phyloP scores from a whole-genome alignment of 1,140 invertebrate genomes.

The Orchestia grillus region DNA sequence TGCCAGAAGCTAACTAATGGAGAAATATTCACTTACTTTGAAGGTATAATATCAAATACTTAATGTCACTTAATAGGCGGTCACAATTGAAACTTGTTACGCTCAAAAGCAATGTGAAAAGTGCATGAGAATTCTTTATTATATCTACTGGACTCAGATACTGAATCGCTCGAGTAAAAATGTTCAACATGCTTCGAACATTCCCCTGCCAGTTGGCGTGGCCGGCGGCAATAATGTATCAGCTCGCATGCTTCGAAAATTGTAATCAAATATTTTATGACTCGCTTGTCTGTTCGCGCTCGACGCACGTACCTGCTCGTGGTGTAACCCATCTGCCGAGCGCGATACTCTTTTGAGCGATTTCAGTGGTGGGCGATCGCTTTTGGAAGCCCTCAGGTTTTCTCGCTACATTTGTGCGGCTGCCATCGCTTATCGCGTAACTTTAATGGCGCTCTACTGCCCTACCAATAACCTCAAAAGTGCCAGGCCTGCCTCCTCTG shows the following conservation, averaged over 20 bases:
- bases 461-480: slow-evolving; percentile 48
- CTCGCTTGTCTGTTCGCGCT: background rate
- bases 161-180: background rate
- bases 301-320: background rate
- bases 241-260: background rate
- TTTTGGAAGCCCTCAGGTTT: background rate
- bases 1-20: too few species aligned
- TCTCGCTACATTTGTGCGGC: slow-evolving; percentile 34
- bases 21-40: too few species aligned
- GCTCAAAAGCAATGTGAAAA: background rate
- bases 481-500: background rate
- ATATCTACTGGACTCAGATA: background rate
- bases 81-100: background rate
- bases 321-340: background rate
- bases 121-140: background rate
- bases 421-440: slow-evolving; percentile 48
- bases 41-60: background rate
- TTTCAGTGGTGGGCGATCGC: background rate
- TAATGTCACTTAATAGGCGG: background rate
- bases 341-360: background rate
- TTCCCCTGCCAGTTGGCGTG: background rate
- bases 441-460: slow-evolving; percentile 37
- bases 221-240: background rate
- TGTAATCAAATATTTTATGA: background rate
- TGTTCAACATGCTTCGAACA: background rate